These are phyloP conservation scores for Podarcis siculus DNA, from an alignment of 2,797 vertebrate species.

Conservation along the genomic window DNA sequence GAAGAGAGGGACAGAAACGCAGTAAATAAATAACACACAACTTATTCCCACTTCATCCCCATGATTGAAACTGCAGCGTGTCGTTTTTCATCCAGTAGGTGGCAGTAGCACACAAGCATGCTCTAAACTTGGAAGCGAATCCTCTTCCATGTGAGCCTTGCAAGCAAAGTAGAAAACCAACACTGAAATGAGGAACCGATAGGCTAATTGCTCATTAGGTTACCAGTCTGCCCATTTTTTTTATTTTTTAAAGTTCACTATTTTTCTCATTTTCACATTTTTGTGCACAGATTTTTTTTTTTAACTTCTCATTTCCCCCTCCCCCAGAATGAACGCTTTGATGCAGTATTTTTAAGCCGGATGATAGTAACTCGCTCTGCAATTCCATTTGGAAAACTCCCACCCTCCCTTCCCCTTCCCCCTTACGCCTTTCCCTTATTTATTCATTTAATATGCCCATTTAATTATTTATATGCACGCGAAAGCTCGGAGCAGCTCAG, in stretches of 20 bases:
- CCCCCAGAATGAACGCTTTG: not conserved
- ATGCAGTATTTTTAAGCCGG: not conserved
- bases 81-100: slow-evolving; percentile 20
- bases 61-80: not conserved
- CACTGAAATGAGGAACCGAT: rapidly evolving
- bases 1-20: not conserved
- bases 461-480: not conserved
- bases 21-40: too few species aligned
- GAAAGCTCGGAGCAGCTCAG: not conserved
- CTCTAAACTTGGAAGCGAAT: not conserved
- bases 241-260: rapidly evolving
- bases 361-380: not conserved
- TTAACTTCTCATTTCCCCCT: too few species aligned
- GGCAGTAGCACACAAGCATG: slow-evolving; percentile 25
- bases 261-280: not conserved
- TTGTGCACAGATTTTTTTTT: not conserved
- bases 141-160: not conserved
- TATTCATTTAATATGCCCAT: not conserved
- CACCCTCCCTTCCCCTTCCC: not conserved
- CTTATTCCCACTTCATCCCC: not conserved
- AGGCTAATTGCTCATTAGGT: not conserved
- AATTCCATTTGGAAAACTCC: not conserved
- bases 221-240: not conserved
- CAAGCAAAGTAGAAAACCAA: not conserved
- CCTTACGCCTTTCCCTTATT: not conserved